Base-by-base conservation (phyloP, 1,140 invertebrate genomes). In the Pseudomyrmex pallidus region DNA sequence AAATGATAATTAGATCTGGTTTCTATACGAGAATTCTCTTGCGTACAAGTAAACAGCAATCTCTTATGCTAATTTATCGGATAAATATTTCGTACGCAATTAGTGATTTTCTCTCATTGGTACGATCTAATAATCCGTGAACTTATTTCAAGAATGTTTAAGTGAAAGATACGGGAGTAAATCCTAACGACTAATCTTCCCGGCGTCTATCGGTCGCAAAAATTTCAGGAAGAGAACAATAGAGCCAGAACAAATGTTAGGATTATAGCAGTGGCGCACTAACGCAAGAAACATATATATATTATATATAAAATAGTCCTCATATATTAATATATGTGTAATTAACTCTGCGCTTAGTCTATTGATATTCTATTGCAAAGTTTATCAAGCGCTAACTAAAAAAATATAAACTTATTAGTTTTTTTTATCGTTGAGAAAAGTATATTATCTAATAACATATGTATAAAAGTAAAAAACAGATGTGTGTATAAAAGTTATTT, bases 141-240 rank as follows among this genome's bases (percentile, higher is more conserved):
- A 91, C 91, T 91, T 89, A 88, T 90, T 84, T 56, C 70, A 84
- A 87, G 73, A 83, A n/a, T n/a, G n/a, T n/a, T n/a, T n/a, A n/a
- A n/a, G n/a, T 67, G 35, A 63, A 17, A 52, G 56, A 44, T 17
- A 83, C 48, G 56, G 48, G 70, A 35, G 25, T 63, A 67, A 83
- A 73, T 74, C 76, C 83, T 62, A 59, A 59, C 10, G 73, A 59
- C 56, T 89, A 82, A 88, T 88, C 80, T 82, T 78, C 64, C 59
- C 73, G 54, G 52, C 62, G 74, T 78, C 59, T 62, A 57, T 50
- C 61, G 62, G n/a, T 76, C 67, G 52, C 50, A 25, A 83, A 64
- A 74, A 85, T 74, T 85, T 66, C 46, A 48, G 70, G 46, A 22
- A 54, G 12, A 17, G 46, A 57, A 70, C 64, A 70, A 70, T 78